phyloP scores from a whole-genome alignment of 1,140 invertebrate species.

The Hylaeus anthracinus region DNA sequence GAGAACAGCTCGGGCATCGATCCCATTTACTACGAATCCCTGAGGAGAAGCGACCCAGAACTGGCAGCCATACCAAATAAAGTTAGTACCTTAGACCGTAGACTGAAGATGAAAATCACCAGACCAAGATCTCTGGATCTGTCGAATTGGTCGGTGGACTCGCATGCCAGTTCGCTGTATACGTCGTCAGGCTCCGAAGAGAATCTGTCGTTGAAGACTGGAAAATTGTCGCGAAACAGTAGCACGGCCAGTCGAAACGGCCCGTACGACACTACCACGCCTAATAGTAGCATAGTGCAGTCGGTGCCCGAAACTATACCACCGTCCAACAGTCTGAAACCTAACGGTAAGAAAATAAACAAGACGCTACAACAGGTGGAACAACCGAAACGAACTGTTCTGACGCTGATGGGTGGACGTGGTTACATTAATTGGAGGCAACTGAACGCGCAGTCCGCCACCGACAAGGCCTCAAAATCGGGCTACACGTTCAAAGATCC shows the following conservation, averaged over 20 bases:
- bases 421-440: constrained; percentile 93
- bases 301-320: constrained; percentile 43
- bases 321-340: constrained; percentile 56
- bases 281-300: constrained; percentile 55
- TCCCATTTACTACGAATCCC: constrained; percentile 87
- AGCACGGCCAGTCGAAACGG: constrained; percentile 86
- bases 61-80: constrained; percentile 90
- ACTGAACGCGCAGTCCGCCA: constrained; percentile 69
- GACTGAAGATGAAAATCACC: constrained; percentile 89
- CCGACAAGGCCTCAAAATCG: constrained; percentile 74
- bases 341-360: constrained; percentile 69
- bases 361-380: constrained; percentile 78
- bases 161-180: constrained; percentile 89
- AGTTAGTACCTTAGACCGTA: constrained; percentile 89
- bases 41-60: constrained; percentile 90
- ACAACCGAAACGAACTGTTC: constrained; percentile 87
- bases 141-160: constrained; percentile 94
- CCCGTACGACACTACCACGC: constrained; percentile 75
- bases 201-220: constrained; percentile 86
- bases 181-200: constrained; percentile 91
- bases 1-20: constrained; percentile 87
- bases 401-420: constrained; percentile 92
- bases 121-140: constrained; percentile 90
- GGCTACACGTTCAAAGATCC: constrained; percentile 80
- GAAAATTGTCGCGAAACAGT: constrained; percentile 86